These are phyloP conservation scores for Ctenochaetus hawaiiensis DNA, from an alignment of 2,797 vertebrate species.

Conservation along the genomic window DNA sequence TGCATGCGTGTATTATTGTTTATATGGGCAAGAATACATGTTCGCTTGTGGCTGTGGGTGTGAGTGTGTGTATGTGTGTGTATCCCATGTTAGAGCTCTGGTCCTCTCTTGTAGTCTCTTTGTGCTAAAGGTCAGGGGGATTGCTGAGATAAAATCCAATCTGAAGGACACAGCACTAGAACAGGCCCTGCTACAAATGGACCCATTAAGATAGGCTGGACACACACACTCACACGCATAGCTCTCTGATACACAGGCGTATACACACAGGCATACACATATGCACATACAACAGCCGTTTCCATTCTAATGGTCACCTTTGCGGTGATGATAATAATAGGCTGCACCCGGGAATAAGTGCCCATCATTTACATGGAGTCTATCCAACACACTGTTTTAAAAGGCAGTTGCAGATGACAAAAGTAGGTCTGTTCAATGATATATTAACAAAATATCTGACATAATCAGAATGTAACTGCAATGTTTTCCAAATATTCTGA, in stretches of 20 bases:
- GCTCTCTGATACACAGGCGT: constrained; percentile 33
- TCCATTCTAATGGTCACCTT: constrained; percentile 66
- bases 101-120: constrained; percentile 79
- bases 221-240: constrained; percentile 35
- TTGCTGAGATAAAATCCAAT: constrained; percentile 82
- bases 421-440: constrained; percentile 28
- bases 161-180: constrained; percentile 83
- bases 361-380: constrained; percentile 31
- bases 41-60: constrained; percentile 20
- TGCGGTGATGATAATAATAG: constrained; percentile 69
- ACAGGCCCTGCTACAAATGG: constrained; percentile 81
- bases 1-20: constrained; percentile 37
- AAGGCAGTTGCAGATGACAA: constrained; percentile 17
- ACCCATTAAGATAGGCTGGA: constrained; percentile 77
- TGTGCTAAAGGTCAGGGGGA: constrained; percentile 84
- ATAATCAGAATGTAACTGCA: constrained; percentile 40
- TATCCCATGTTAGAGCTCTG: constrained; percentile 57
- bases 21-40: constrained; percentile 21
- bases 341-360: constrained; percentile 43
- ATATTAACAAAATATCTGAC: constrained; percentile 29
- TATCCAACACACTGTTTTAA: constrained; percentile 15
- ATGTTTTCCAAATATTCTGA: constrained; percentile 45
- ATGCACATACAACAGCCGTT: constrained; percentile 39
- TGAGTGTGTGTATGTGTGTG: constrained; percentile 32
- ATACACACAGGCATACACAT: constrained; percentile 10